Percentiles rank a stretch among this genome's conserved stretches.
Conservation (phyloP, 1,140 invertebrate genomes). For the Atta colombica region DNA sequence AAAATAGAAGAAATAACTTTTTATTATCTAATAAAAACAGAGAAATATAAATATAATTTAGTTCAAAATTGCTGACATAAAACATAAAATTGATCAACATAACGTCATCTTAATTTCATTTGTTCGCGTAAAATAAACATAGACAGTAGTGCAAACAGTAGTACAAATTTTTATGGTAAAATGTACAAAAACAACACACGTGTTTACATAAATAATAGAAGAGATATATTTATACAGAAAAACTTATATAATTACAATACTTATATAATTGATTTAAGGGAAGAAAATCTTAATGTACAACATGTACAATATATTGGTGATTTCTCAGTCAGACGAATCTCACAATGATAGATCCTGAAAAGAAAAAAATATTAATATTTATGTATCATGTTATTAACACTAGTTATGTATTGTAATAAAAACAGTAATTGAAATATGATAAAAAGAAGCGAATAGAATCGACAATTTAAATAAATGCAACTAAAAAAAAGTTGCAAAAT, state of each 20-base stretch:
- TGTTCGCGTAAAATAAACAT: not conserved
- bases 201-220: slow-evolving; percentile 64
- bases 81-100: not conserved
- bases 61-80: not conserved
- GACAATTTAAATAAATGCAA: not conserved
- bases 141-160: not conserved
- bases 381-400: not conserved
- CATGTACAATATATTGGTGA: not conserved
- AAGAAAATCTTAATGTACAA: slow-evolving; percentile 66
- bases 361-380: slow-evolving; percentile 53
- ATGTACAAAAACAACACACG: not conserved
- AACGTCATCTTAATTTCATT: not conserved
- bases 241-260: slow-evolving; percentile 60
- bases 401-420: slow-evolving; percentile 6
- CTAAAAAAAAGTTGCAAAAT: not conserved
- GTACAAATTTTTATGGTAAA: not conserved
- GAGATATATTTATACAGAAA: slow-evolving; percentile 68
- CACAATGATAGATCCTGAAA: slow-evolving; percentile 81
- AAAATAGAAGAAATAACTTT: not conserved
- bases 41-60: not conserved
- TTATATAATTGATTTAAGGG: slow-evolving; percentile 45
- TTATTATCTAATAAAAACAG: not conserved
- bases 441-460: not conserved
- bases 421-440: not conserved
- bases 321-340: slow-evolving; percentile 70